Evolutionary conservation across 2,888 invertebrate species (phyloP).

Genomic region (Tenodera sinensis): DNA sequence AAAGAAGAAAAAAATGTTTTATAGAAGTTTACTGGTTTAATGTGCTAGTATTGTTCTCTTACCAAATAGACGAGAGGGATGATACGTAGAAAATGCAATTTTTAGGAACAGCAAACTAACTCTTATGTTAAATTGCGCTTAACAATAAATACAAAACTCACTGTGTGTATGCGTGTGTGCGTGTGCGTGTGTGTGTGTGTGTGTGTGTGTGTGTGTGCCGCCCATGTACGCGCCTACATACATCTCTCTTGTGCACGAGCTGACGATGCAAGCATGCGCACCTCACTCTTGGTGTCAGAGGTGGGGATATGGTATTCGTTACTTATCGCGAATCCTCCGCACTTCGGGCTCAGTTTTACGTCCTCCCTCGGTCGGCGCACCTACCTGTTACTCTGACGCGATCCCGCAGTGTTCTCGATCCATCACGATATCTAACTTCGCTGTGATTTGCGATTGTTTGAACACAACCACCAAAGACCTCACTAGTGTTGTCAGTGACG

Average conservation of each 20-base stretch:
- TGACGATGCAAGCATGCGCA: background rate
- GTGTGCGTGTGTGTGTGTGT: no score
- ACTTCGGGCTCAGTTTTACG: background rate
- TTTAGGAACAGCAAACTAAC: no score
- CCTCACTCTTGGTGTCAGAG: background rate
- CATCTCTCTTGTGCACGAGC: background rate
- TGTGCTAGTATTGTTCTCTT: no score
- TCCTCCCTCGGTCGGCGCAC: background rate
- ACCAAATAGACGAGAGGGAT: no score
- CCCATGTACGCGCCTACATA: background rate
- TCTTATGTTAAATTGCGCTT: no score
- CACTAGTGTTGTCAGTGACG: background rate
- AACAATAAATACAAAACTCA: no score
- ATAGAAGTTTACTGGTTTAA: no score
- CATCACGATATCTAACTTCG: background rate
- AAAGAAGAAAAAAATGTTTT: no score
- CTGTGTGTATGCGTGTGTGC: no score
- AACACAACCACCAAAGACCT: background rate
- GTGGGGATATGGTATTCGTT: background rate
- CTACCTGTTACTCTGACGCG: background rate
- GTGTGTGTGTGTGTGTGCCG: no score
- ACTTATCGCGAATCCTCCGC: background rate
- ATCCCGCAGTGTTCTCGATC: background rate
- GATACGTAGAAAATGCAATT: no score
- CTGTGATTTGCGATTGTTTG: background rate